These are phyloP conservation scores for Bacillus rossius DNA, from an alignment of 1,140 invertebrate genomes.

Conservation along the genomic window DNA sequence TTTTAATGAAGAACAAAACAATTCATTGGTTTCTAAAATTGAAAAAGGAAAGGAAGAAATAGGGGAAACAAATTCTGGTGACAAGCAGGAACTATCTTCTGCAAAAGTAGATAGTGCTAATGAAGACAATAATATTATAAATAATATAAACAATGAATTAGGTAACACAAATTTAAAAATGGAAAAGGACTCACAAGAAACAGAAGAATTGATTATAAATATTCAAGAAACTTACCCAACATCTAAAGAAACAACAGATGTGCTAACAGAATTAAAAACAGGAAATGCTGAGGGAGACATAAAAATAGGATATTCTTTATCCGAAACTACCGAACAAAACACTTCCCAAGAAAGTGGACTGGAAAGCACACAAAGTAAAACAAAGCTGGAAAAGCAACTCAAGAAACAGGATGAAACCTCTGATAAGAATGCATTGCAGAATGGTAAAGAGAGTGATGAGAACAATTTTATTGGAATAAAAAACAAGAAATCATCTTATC, in stretches of 20 bases:
- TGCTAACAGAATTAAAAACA: slow-evolving; percentile 23
- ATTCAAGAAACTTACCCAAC: slow-evolving; percentile 5
- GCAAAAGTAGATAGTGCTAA: slow-evolving; percentile 3
- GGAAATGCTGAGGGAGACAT: slow-evolving; percentile 18
- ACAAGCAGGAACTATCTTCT: slow-evolving; percentile 3
- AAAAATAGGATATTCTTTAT: slow-evolving; percentile 1
- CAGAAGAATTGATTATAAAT: background rate
- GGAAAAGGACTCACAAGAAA: slow-evolving; percentile 5
- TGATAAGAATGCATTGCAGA: slow-evolving; percentile 9
- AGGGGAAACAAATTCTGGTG: slow-evolving; percentile 9
- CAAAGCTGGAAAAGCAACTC: slow-evolving; percentile 17
- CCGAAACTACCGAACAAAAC: too few relatives aligned
- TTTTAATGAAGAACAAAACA: slow-evolving; percentile 21
- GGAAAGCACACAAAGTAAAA: too few relatives aligned
- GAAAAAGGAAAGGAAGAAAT: slow-evolving; percentile 16
- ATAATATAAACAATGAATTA: slow-evolving; percentile 15
- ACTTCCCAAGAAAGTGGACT: too few relatives aligned
- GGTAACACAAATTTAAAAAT: slow-evolving; percentile 2
- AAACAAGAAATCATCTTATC: slow-evolving; percentile 18
- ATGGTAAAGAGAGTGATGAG: slow-evolving; percentile 23
- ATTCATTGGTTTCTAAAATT: slow-evolving; percentile 14
- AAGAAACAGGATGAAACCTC: slow-evolving; percentile 7
- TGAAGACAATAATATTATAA: slow-evolving; percentile 19
- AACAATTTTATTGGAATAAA: slow-evolving; percentile 32
- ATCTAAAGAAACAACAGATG: slow-evolving; percentile 22